Percentiles rank a stretch among this genome's conserved stretches.
Conservation (phyloP, 2,888 invertebrate species). For the Brachypalpus laphriformis region DNA sequence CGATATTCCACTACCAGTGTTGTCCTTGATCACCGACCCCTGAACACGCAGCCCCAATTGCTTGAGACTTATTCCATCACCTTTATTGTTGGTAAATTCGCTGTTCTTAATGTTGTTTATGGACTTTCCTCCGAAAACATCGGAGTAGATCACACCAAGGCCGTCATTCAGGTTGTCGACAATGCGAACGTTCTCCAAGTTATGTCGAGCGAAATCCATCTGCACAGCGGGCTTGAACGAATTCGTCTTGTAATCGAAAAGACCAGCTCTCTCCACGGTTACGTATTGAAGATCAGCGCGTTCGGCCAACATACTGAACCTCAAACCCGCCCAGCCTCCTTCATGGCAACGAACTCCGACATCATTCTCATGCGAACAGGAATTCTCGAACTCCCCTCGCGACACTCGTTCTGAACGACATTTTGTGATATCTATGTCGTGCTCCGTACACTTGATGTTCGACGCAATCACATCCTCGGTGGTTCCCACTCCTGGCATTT, state of each 20-base stretch:
- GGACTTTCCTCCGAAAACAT: slow-evolving; percentile 93
- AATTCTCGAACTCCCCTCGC: slow-evolving; percentile 91
- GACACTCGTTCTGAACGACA: slow-evolving; percentile 90
- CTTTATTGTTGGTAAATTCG: slow-evolving; percentile 92
- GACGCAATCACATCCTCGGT: slow-evolving; percentile 91
- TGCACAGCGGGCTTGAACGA: slow-evolving; percentile 94
- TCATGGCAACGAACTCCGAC: slow-evolving; percentile 95
- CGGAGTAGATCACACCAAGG: slow-evolving; percentile 95
- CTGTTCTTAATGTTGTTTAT: slow-evolving; percentile 92
- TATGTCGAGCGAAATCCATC: slow-evolving; percentile 92
- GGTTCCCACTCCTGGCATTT: slow-evolving; percentile 91
- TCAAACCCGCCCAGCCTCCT: slow-evolving; percentile 96
- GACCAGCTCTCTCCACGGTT: slow-evolving; percentile 95
- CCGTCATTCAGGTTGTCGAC: slow-evolving; percentile 96
- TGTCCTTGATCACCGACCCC: slow-evolving; percentile 91
- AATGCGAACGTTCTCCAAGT: slow-evolving; percentile 91
- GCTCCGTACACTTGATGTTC: slow-evolving; percentile 94
- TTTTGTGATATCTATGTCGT: slow-evolving; percentile 94
- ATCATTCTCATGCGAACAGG: slow-evolving; percentile 93
- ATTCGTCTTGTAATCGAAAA: slow-evolving; percentile 95
- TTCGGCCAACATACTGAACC: slow-evolving; percentile 94
- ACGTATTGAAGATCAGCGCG: slow-evolving; percentile 93
- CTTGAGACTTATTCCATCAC: slow-evolving; percentile 95
- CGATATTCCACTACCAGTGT: slow-evolving; percentile 93
- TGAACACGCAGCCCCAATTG: slow-evolving; percentile 92